These are phyloP conservation scores for Cottoperca gobio DNA, from an alignment of 2,797 vertebrate genomes.

Conservation along the genomic window DNA sequence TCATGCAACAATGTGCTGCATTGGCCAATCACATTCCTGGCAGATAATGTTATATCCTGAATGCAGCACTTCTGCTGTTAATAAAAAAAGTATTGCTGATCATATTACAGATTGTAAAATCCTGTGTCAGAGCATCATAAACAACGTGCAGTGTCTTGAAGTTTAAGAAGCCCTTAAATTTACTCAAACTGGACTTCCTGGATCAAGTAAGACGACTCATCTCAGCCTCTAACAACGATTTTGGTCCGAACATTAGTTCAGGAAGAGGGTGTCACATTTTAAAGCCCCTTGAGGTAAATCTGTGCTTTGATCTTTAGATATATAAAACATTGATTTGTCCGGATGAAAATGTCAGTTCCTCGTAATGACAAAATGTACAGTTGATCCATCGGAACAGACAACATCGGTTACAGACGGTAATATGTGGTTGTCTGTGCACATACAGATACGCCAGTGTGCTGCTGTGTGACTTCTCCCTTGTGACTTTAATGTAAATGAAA, in stretches of 20 bases:
- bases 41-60: not conserved
- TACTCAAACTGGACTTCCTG: not conserved
- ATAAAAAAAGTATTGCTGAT: too few relatives aligned
- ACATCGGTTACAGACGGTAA: not conserved
- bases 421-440: not conserved
- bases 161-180: not conserved
- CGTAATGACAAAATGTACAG: not conserved
- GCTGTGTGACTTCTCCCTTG: not conserved
- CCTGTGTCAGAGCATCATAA: not conserved
- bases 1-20: not conserved
- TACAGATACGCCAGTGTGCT: not conserved
- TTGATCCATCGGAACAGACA: not conserved
- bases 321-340: not conserved
- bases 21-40: not conserved
- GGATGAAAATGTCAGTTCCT: not conserved
- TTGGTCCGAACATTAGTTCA: not conserved
- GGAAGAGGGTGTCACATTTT: not conserved
- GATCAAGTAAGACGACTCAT: not conserved
- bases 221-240: too few relatives aligned
- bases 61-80: too few relatives aligned
- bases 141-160: not conserved
- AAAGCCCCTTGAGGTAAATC: not conserved
- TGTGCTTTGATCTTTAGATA: not conserved
- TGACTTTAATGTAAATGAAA: constrained; percentile 20
- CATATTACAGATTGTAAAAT: not conserved